These are phyloP conservation scores for Passerina amoena DNA, from an alignment of 2,113 vertebrate genomes.

Conservation along the genomic window DNA sequence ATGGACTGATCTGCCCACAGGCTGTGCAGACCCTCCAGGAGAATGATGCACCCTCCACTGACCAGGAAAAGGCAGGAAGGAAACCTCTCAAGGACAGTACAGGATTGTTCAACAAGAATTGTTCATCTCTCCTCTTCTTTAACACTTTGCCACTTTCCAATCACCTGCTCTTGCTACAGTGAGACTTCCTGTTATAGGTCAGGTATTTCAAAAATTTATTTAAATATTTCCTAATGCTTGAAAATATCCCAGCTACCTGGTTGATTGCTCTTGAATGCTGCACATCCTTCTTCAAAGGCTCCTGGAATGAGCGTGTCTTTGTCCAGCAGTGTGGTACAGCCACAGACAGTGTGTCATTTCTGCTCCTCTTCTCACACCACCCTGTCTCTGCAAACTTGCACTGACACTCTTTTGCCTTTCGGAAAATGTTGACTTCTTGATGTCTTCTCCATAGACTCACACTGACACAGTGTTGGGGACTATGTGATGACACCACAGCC, in stretches of 20 bases:
- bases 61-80: not conserved
- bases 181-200: not conserved
- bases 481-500: constrained; percentile 63
- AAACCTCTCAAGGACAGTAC: not conserved
- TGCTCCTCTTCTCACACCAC: not conserved
- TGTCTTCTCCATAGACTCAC: constrained; percentile 46
- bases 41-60: not conserved
- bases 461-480: constrained; percentile 46
- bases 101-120: not conserved
- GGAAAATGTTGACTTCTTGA: constrained; percentile 52
- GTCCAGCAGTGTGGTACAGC: not conserved
- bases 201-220: not conserved
- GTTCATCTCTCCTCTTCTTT: not conserved
- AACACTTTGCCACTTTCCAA: not conserved
- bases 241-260: not conserved
- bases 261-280: not conserved
- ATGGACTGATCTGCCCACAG: not conserved
- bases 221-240: not conserved
- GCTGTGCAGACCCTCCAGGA: not conserved
- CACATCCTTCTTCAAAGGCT: not conserved
- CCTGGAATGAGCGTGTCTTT: not conserved
- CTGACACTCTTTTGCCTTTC: constrained; percentile 37
- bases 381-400: not conserved
- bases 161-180: not conserved
- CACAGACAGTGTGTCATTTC: not conserved